phyloP scores from a whole-genome alignment of 1,140 invertebrate genomes.

The Archegozetes longisetosus region DNA sequence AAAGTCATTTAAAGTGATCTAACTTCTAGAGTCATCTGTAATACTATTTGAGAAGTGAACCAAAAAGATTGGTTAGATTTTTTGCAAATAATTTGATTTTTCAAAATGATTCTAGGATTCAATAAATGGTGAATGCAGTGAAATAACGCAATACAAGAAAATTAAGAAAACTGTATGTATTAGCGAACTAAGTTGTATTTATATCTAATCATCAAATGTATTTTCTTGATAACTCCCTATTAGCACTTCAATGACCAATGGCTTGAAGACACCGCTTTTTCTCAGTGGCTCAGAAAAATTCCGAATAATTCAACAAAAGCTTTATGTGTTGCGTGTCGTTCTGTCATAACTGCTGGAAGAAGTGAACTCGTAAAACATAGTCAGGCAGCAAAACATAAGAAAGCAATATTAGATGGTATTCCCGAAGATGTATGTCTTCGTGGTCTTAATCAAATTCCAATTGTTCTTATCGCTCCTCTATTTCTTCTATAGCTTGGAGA shows the following conservation, averaged over 20 bases:
- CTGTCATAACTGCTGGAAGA: neutral
- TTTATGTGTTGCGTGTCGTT: conserved; percentile 5
- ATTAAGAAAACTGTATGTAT: neutral
- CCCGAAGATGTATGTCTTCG: conserved; percentile 4
- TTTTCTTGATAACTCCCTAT: neutral
- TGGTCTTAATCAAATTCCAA: no score
- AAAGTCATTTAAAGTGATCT: no score
- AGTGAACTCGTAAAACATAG: conserved; percentile 11
- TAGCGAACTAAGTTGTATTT: no score
- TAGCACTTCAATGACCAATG: conserved; percentile 5
- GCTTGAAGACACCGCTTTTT: conserved; percentile 4
- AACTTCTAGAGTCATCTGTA: no score
- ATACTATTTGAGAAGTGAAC: no score
- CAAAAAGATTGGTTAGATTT: no score
- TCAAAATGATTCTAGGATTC: neutral
- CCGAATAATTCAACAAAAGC: conserved; percentile 10
- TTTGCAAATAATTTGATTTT: no score
- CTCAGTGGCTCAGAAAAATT: conserved; percentile 1
- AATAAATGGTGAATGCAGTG: neutral
- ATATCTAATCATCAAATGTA: neutral
- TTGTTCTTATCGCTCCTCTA: no score
- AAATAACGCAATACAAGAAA: neutral
- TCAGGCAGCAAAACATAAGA: conserved; percentile 9
- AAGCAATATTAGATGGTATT: conserved; percentile 1
- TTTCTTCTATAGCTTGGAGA: neutral